These are phyloP conservation scores for Platycheirus rosarum DNA, from an alignment of 2,888 invertebrate genomes.

Conservation along the genomic window DNA sequence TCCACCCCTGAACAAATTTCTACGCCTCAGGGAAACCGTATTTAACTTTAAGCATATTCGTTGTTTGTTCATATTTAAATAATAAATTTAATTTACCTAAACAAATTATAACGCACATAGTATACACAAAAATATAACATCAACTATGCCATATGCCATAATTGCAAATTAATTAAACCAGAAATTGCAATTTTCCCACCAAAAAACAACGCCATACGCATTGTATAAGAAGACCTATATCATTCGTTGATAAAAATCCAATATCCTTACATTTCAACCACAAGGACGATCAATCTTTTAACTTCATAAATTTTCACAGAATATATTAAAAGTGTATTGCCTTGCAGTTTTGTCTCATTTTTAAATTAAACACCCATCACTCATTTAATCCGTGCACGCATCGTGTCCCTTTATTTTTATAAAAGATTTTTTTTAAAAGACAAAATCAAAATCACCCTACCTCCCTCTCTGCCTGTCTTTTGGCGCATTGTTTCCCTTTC, in stretches of 20 bases:
- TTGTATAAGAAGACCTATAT: not conserved
- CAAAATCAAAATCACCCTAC: constrained; percentile 43
- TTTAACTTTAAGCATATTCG: too few species aligned
- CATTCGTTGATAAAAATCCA: constrained; percentile 3
- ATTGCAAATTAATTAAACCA: not conserved
- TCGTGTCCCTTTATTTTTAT: constrained; percentile 21
- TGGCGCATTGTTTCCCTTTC: constrained; percentile 68
- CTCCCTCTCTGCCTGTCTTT: constrained; percentile 34
- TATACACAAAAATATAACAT: too few species aligned
- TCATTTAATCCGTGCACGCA: constrained; percentile 60
- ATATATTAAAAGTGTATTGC: constrained; percentile 24
- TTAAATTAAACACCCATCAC: constrained; percentile 71
- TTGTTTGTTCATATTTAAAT: too few species aligned
- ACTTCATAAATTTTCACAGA: constrained; percentile 23
- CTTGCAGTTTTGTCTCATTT: constrained; percentile 37
- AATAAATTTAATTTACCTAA: too few species aligned
- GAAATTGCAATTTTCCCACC: not conserved
- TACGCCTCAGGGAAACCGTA: too few species aligned
- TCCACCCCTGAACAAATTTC: too few species aligned
- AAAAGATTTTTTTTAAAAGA: constrained; percentile 24
- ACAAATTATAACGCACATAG: too few species aligned
- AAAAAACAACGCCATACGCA: constrained; percentile 1
- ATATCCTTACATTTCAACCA: constrained; percentile 17
- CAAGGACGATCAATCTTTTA: constrained; percentile 39
- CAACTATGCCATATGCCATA: not conserved